phyloP scores from a whole-genome alignment of 2,888 invertebrate genomes.

The Pristionchus arcanus region DNA sequence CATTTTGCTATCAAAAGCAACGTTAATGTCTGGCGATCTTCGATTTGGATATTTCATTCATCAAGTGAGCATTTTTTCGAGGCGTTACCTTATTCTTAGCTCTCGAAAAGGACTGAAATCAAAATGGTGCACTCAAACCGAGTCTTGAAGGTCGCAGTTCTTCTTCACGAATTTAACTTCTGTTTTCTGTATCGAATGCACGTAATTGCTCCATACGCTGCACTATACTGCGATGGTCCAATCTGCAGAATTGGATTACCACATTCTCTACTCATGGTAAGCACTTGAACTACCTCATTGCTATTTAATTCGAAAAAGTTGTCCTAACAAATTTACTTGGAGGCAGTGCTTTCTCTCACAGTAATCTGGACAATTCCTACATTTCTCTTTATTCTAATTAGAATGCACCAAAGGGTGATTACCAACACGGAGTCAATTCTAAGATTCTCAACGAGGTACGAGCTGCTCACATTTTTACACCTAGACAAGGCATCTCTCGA shows the following conservation, averaged over 20 bases:
- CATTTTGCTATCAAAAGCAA: not conserved
- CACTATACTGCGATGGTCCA: not conserved
- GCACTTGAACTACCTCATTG: no score
- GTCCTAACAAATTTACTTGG: not conserved
- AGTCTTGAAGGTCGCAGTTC: not conserved
- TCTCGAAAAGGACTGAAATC: not conserved
- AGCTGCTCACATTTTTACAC: not conserved
- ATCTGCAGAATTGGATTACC: not conserved
- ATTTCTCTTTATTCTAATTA: constrained; percentile 19
- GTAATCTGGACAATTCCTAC: constrained; percentile 28
- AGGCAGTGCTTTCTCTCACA: not conserved
- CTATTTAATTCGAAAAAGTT: not conserved
- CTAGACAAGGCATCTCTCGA: not conserved
- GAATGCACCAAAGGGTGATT: not conserved
- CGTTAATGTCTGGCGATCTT: not conserved
- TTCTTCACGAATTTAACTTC: constrained; percentile 22
- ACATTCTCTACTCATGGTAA: not conserved
- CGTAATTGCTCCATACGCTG: not conserved
- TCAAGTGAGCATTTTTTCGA: not conserved
- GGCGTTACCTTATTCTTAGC: not conserved
- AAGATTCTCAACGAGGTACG: not conserved
- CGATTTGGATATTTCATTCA: not conserved
- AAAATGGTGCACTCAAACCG: not conserved
- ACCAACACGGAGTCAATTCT: not conserved
- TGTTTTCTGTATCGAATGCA: constrained; percentile 19